These are phyloP conservation scores for Athripsodes cinereus DNA, from an alignment of 2,888 invertebrate genomes.

Conservation along the genomic window DNA sequence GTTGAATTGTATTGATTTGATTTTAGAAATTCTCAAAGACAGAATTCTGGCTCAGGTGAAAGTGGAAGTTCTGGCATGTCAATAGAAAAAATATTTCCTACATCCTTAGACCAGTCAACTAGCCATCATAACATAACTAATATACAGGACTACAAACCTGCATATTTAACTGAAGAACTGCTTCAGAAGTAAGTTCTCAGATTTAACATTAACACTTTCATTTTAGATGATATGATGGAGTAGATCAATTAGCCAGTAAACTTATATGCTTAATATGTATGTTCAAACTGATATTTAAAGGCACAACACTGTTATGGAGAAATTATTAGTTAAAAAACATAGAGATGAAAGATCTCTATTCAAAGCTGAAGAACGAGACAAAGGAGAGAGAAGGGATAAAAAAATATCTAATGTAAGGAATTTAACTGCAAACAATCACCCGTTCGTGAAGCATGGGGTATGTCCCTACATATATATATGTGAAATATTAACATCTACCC, in stretches of 20 bases:
- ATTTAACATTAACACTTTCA: background rate
- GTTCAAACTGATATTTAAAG: no score
- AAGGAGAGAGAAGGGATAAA: constrained; percentile 37
- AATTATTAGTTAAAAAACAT: constrained; percentile 65
- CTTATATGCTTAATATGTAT: background rate
- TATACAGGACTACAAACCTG: background rate
- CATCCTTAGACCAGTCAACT: background rate
- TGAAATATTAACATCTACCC: background rate
- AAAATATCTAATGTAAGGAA: constrained; percentile 28
- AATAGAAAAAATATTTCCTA: constrained; percentile 38
- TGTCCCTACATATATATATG: background rate
- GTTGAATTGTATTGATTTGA: background rate
- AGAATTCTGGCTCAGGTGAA: constrained; percentile 31
- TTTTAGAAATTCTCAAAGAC: background rate
- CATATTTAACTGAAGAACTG: constrained; percentile 55
- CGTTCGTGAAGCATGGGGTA: background rate
- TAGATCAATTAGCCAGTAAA: no score
- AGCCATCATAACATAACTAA: background rate
- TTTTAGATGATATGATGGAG: background rate
- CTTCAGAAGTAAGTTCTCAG: constrained; percentile 41
- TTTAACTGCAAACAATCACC: background rate
- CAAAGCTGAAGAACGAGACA: constrained; percentile 43
- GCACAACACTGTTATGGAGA: constrained; percentile 81
- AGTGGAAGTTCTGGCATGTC: constrained; percentile 52
- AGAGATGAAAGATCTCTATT: constrained; percentile 52